Evolutionary conservation across 2,888 invertebrate species (phyloP), one percentile per base, ranked within the genome.

Genomic region (Anagyrus pseudococci): DNA sequence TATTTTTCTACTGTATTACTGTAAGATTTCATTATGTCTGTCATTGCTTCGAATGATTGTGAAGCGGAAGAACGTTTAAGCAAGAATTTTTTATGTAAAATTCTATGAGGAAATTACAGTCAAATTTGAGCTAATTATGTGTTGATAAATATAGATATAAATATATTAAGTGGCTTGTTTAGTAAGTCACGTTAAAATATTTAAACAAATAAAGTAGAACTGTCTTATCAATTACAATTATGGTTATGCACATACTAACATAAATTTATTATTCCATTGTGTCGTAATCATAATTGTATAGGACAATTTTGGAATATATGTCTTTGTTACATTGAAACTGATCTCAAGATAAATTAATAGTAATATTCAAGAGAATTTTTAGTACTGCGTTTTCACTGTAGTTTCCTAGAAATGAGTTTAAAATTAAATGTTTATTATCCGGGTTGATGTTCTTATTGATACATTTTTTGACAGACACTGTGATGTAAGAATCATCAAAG

Each of bases 1-100:
- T 79, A 78, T 78, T 79, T 78, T 79, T 79, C 75, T 79, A 79
- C 78, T 73, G 69, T 76, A 77, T 70, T 64, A 67, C 64, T 63
- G 49, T 66, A 58, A 63, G 61, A 61, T 63, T 62, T 61, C 58
- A 58, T 60, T 60, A 57, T 64, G 58, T 67, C 67, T 61, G 64
- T 61, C 61, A 61, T 49, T 49, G 48, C 57, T 54, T 63, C 10
- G 52, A 59, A 22, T 58, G 23, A 54, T 56, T 66, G 59, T 33
- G 22, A 53, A 48, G 33, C 40, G 52, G 49, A 54, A 52, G 19
- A 56, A 52, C 33, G 33, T 23, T 48, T 29, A 22, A 62, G n/a
- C 23, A 13, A 19, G 55, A 44, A 53, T 58, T 54, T 60, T 53
- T 48, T 58, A 53, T 58, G 59, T 58, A 41, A 66, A 62, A 59